Evolutionary conservation across 2,113 vertebrate genomes (phyloP).

Genomic region (Potamarius usumacintae): DNA sequence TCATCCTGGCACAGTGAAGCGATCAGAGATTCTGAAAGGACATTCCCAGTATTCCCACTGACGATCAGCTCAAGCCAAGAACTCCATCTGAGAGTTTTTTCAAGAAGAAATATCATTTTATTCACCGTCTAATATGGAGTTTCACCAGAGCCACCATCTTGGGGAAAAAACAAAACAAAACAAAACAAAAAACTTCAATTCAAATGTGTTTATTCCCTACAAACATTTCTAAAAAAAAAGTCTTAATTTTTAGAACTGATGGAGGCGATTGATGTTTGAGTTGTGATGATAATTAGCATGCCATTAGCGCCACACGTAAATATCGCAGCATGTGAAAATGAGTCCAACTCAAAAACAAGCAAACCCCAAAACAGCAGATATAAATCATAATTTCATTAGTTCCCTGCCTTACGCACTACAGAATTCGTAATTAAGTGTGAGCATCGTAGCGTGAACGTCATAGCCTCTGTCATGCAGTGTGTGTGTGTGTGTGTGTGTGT

Average conservation of each 20-base stretch:
- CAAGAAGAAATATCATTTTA: too few species aligned
- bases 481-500: constrained; percentile 6
- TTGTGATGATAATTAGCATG: constrained; percentile 15
- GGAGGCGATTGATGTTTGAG: not conserved
- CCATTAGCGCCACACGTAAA: not conserved
- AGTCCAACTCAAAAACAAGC: not conserved
- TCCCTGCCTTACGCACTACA: not conserved
- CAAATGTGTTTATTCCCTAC: not conserved
- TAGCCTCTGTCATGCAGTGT: not conserved
- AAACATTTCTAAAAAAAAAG: not conserved
- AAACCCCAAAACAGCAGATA: not conserved
- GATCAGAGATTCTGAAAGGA: too few species aligned
- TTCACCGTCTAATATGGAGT: too few species aligned
- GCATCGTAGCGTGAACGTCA: constrained; percentile 9
- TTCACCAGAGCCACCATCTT: too few species aligned
- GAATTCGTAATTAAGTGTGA: constrained; percentile 37
- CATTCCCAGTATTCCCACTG: too few species aligned
- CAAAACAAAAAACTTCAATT: too few species aligned
- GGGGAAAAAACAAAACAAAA: too few species aligned
- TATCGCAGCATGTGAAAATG: not conserved
- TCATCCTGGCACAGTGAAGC: too few species aligned
- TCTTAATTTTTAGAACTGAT: not conserved
- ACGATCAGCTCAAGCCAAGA: too few species aligned
- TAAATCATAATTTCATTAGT: constrained; percentile 44
- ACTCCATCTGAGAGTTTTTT: too few species aligned